Conservation (phyloP, 2,113 vertebrate species). For the Gnathonemus echidnorhynchus region DNA sequence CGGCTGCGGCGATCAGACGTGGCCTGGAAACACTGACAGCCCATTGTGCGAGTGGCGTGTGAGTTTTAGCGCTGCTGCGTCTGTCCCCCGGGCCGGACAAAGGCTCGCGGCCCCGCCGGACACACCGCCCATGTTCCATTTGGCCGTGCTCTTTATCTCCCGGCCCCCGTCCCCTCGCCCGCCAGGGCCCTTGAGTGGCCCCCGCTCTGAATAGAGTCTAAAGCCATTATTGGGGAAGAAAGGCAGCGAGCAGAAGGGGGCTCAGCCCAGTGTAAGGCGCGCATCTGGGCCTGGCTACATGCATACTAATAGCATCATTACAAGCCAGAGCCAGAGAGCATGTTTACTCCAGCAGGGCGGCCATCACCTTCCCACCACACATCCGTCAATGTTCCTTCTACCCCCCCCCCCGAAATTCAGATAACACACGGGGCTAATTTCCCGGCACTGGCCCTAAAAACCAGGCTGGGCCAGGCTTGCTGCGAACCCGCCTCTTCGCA, state of each 20-base stretch:
- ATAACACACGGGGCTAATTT: constrained; percentile 88
- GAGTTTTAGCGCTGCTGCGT: constrained; percentile 40
- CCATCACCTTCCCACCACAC: constrained; percentile 77
- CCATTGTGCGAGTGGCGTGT: constrained; percentile 36
- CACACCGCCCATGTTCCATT: constrained; percentile 55
- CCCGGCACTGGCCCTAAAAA: constrained; percentile 78
- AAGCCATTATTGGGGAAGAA: constrained; percentile 62
- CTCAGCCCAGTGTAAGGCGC: constrained; percentile 77
- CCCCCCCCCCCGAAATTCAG: constrained; percentile 70
- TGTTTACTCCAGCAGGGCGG: constrained; percentile 87
- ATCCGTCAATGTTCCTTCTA: constrained; percentile 77
- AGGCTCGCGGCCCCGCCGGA: constrained; percentile 39
- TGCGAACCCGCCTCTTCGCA: constrained; percentile 74
- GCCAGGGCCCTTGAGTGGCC: constrained; percentile 51
- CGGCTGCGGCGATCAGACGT: constrained; percentile 31
- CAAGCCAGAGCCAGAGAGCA: constrained; percentile 72
- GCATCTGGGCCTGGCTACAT: constrained; percentile 83
- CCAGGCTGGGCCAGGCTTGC: constrained; percentile 77
- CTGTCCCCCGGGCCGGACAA: constrained; percentile 50
- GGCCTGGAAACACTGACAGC: constrained; percentile 37
- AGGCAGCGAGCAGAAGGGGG: constrained; percentile 44
- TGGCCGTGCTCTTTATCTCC: constrained; percentile 58
- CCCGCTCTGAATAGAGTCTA: constrained; percentile 64
- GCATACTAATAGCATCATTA: constrained; percentile 95
- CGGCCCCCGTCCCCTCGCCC: constrained; percentile 44